Base-by-base conservation (phyloP, 64 coral and sea anemone species). In the Dendrophyllia cribrosa region DNA sequence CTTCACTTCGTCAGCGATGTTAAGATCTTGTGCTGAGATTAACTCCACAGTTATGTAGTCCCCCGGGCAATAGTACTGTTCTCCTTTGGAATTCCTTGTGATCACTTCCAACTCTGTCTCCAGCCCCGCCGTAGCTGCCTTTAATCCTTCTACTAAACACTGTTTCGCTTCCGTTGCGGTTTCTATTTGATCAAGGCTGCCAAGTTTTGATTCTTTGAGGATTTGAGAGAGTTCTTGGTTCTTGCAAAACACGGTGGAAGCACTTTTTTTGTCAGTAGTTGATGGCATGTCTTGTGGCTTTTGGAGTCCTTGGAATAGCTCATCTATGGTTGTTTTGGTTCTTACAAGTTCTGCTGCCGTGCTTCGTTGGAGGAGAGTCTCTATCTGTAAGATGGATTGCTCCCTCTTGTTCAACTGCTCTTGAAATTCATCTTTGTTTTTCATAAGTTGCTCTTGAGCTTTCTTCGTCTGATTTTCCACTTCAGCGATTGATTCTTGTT, bases 401-500 rank as follows among this genome's bases (percentile, higher is more conserved):
- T 77, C 75, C 6, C 20, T 77, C 50, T 55, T 23, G 21, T 22
- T 55, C n/a, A 56, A 23, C 9, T 61, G n/a, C n/a, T 81, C 25
- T 7, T 43, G 51, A 59, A 81, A 43, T 12, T 16, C 6, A 23
- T 10, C 58, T 60, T 7, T 62, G 7, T 44, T 15, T 43, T 81
- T 61, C 14, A 3, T 43, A 6, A 58, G 11, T 9, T 19, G 22
- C 24, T 77, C 75, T 43, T 17, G 13, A 4, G 51, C 14, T 19
- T 17, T 26, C 58, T 59, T 80, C 17, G 23, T 80, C 26, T 80
- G 20, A 16, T 80, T 80, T 80, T 80, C 77, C 4, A 80, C 77
- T 21, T 80, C 51, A 2, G 51, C 51, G 11, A 77, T 23, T 24
- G 53, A 77, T 23, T 55, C 50, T 81, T 58, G 13, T 19, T 81